Evolutionary conservation across 1,140 invertebrate species (phyloP), one percentile per base, ranked within the genome.

Genomic region (Adoxophyes honmai): DNA sequence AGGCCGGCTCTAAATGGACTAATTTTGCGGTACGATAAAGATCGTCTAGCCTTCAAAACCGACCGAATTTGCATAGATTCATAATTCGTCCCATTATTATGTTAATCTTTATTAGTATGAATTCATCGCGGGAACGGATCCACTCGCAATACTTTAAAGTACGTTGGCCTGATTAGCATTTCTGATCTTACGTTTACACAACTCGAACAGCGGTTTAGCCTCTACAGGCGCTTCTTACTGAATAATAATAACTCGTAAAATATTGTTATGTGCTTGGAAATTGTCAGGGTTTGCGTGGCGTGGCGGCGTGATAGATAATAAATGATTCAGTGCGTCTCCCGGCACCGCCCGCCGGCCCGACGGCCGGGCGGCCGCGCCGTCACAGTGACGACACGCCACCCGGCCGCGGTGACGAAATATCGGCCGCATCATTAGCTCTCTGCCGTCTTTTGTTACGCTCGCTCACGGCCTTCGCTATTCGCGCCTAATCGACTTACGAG

Each of bases 231-330:
- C 6, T 28, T 28, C 21, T 28, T 28, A 28, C 21, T 28, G 21
- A 28, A 28, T 48, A 33, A 21, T 44, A 44, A 48, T 48, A 48
- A 33, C 10, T 48, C 42, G 42, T 48, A 48, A 48, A 48, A 33
- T 48, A 48, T 48, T 48, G 42, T 48, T 15, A 48, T 48, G 21
- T 5, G 42, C 42, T 28, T 18, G 42, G 18, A 9, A 48, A 28
- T 28, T 28, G 18, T 13, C 39, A 10, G 18, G 42, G 42, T 28
- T 48, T 48, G 21, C 18, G 42, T 44, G 39, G 39, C 15, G 39
- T 13, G 38, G 15, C 38, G 38, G 15, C 18, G 42, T 48, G 18
- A 48, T 48, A 48, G 51, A 52, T 52, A 35, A 52, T 52, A 52
- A 52, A 52, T 52, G 28, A 52, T 52, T 52, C 51, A 52, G 51